These are phyloP conservation scores for Xestia c-nigrum DNA, from an alignment of 2,888 invertebrate genomes.

Conservation along the genomic window DNA sequence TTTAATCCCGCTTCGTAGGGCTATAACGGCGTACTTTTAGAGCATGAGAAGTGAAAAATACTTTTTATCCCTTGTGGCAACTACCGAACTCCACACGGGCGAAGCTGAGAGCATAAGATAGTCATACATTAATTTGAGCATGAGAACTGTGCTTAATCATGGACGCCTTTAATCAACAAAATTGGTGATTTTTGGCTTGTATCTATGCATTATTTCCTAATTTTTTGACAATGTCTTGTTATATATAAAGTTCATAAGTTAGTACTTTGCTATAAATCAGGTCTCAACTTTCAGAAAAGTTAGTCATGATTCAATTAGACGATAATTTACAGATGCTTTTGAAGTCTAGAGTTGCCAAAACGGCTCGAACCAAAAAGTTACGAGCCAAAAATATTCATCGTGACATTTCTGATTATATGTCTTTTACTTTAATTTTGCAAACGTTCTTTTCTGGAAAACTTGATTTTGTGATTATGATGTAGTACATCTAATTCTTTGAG, in stretches of 20 bases:
- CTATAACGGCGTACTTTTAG: too few species aligned
- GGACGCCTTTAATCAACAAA: background rate
- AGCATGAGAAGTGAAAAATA: too few species aligned
- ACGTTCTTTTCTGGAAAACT: background rate
- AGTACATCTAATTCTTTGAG: too few species aligned
- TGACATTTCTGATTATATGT: background rate
- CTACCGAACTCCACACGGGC: too few species aligned
- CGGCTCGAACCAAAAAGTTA: conserved; percentile 3
- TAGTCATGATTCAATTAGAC: conserved; percentile 26
- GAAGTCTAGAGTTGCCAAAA: conserved; percentile 28
- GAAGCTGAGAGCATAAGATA: too few species aligned
- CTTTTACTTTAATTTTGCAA: background rate
- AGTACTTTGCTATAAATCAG: background rate
- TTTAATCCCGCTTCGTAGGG: too few species aligned
- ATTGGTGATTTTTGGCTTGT: background rate
- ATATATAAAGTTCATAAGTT: background rate
- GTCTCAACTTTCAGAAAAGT: conserved; percentile 2
- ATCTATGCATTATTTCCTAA: background rate
- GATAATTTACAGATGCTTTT: conserved; percentile 25
- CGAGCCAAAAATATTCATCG: conserved; percentile 1
- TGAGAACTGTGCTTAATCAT: background rate
- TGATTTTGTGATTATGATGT: background rate
- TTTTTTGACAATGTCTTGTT: background rate
- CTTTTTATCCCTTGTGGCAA: too few species aligned
- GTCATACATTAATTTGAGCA: too few species aligned